Conservation (phyloP, 2,888 invertebrate species). For the Tholera decimalis region DNA sequence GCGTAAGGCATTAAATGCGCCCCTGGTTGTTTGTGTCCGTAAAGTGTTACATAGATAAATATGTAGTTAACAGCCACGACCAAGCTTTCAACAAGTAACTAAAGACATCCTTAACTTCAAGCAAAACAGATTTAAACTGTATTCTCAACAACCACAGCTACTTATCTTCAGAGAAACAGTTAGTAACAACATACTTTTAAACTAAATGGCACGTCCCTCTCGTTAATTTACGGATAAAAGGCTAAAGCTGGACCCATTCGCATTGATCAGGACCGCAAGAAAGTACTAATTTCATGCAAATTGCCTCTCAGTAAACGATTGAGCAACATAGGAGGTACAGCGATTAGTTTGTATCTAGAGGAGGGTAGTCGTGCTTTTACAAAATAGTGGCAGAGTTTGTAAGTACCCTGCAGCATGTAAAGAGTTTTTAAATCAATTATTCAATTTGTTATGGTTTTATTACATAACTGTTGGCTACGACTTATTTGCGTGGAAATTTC, state of each 20-base stretch:
- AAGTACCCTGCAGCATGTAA: constrained; percentile 20
- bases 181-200: constrained; percentile 37
- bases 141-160: constrained; percentile 17
- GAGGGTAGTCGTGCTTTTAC: constrained; percentile 25
- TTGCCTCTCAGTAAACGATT: constrained; percentile 49
- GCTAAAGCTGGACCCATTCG: constrained; percentile 26
- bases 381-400: constrained; percentile 19
- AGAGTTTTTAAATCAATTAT: neutral
- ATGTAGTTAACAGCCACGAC: constrained; percentile 1
- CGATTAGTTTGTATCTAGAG: constrained; percentile 4
- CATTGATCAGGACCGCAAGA: constrained; percentile 41
- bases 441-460: neutral
- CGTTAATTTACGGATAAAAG: constrained; percentile 48
- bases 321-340: constrained; percentile 27
- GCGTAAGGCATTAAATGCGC: too few relatives aligned
- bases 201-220: constrained; percentile 26
- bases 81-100: constrained; percentile 36
- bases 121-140: constrained; percentile 36
- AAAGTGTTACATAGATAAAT: too few relatives aligned
- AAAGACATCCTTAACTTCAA: constrained; percentile 31
- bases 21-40: too few relatives aligned
- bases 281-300: constrained; percentile 57
- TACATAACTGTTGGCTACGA: too few relatives aligned
- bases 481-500: too few relatives aligned
- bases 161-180: constrained; percentile 50